These are phyloP conservation scores for Ceratina australensis DNA, from an alignment of 1,140 invertebrate genomes.

Conservation along the genomic window DNA sequence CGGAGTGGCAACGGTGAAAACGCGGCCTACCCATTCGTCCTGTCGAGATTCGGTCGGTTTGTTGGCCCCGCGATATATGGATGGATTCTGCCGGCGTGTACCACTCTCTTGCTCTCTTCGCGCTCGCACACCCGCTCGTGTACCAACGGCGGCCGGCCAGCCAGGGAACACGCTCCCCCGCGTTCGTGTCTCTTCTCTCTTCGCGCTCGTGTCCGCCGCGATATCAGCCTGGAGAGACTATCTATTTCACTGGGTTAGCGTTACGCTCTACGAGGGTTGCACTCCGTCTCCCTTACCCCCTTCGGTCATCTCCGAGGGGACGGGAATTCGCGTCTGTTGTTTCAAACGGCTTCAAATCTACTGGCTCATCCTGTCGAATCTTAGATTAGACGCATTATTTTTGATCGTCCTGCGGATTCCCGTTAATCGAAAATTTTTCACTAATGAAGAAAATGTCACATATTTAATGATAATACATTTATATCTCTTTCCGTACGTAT, in stretches of 20 bases:
- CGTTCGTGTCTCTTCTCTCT: slow-evolving; percentile 24
- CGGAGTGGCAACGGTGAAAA: slow-evolving; percentile 72
- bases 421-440: too few relatives aligned
- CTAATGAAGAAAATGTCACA: too few relatives aligned
- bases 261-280: slow-evolving; percentile 59
- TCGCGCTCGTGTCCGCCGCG: slow-evolving; percentile 36
- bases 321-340: slow-evolving; percentile 6
- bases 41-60: slow-evolving; percentile 77
- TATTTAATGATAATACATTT: too few relatives aligned
- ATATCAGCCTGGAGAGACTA: slow-evolving; percentile 57
- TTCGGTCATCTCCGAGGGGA: slow-evolving; percentile 37
- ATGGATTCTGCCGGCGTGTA: slow-evolving; percentile 69
- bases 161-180: background rate
- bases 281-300: background rate
- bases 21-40: slow-evolving; percentile 73
- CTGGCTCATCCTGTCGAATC: too few relatives aligned
- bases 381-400: too few relatives aligned
- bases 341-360: background rate
- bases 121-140: background rate
- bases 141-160: background rate
- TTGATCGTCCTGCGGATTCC: too few relatives aligned
- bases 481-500: too few relatives aligned
- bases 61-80: slow-evolving; percentile 75
- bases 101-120: slow-evolving; percentile 30
- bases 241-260: slow-evolving; percentile 77